Percentiles rank a stretch among this genome's conserved stretches.
These are phyloP conservation scores for Drosophila lacertosa DNA, from an alignment of 1,140 invertebrate genomes.

Conservation along the genomic window DNA sequence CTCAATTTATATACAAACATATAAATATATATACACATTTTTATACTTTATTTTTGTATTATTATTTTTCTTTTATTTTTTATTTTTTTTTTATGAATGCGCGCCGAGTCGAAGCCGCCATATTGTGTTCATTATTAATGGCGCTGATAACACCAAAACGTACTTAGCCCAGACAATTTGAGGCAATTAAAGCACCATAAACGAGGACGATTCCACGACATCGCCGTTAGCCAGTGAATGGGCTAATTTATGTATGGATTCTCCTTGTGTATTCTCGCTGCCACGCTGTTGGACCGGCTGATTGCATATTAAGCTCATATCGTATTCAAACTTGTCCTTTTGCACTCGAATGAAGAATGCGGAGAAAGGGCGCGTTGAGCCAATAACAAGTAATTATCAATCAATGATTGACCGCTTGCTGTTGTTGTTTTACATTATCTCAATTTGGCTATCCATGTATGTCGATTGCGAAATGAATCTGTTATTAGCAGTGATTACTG, in stretches of 20 bases:
- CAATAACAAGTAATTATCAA: conserved; percentile 46
- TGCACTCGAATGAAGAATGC: neutral
- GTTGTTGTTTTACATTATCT: conserved; percentile 3
- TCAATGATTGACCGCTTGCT: conserved; percentile 33
- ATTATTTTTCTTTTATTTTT: conserved; percentile 15
- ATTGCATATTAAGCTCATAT: conserved; percentile 8
- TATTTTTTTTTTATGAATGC: conserved; percentile 46
- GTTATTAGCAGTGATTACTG: conserved; percentile 25
- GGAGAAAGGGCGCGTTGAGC: conserved; percentile 1
- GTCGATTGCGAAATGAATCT: conserved; percentile 12
- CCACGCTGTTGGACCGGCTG: conserved; percentile 9
- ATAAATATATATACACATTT: neutral
- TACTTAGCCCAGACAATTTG: conserved; percentile 51
- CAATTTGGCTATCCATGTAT: conserved; percentile 27
- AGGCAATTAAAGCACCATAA: conserved; percentile 59
- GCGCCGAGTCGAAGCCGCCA: conserved; percentile 17
- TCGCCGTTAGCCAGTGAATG: conserved; percentile 13
- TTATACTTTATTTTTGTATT: neutral
- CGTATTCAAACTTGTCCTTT: neutral
- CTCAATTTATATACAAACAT: conserved; percentile 23
- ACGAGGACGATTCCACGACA: conserved; percentile 29
- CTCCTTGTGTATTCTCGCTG: neutral
- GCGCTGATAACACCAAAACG: conserved; percentile 54
- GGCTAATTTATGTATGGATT: conserved; percentile 41
- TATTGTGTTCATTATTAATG: conserved; percentile 57